These are phyloP conservation scores for Embidobia sp. DNA, from an alignment of 2,888 invertebrate species.

Conservation along the genomic window DNA sequence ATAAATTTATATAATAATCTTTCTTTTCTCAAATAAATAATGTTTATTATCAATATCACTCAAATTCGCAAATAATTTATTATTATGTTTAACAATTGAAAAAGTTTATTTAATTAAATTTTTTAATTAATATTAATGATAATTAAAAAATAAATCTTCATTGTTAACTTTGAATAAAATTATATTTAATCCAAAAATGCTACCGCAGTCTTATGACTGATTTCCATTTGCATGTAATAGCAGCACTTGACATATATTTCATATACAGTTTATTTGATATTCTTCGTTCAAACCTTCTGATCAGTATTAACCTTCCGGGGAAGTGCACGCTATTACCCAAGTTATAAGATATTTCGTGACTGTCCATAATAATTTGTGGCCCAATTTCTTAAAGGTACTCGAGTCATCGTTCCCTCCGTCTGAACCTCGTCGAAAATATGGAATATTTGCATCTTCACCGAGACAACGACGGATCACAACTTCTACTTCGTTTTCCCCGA, in stretches of 20 bases:
- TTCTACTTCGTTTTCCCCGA: slow-evolving; percentile 52
- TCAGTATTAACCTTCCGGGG: slow-evolving; percentile 25
- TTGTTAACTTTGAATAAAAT: too few relatives aligned
- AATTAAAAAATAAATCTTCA: too few relatives aligned
- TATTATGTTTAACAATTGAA: too few relatives aligned
- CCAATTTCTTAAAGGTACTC: slow-evolving; percentile 67
- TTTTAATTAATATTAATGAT: too few relatives aligned
- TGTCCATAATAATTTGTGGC: slow-evolving; percentile 54
- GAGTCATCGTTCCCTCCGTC: slow-evolving; percentile 72
- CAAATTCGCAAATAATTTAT: too few relatives aligned
- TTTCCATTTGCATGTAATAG: slow-evolving; percentile 8
- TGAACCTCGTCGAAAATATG: slow-evolving; percentile 70
- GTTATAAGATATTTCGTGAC: slow-evolving; percentile 53
- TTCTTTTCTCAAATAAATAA: too few relatives aligned
- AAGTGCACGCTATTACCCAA: slow-evolving; percentile 37
- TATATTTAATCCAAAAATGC: background rate
- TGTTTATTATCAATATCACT: too few relatives aligned
- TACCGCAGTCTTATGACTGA: background rate
- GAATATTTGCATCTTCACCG: slow-evolving; percentile 68
- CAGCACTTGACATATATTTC: slow-evolving; percentile 34
- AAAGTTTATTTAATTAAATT: too few relatives aligned
- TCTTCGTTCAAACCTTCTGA: slow-evolving; percentile 10
- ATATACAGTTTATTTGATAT: slow-evolving; percentile 13
- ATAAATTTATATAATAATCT: too few relatives aligned
- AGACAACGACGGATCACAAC: slow-evolving; percentile 61